Percentiles rank a stretch among this genome's conserved stretches.
These are phyloP conservation scores for Nyctibius grandis DNA, from an alignment of 2,797 vertebrate genomes.

Conservation along the genomic window DNA sequence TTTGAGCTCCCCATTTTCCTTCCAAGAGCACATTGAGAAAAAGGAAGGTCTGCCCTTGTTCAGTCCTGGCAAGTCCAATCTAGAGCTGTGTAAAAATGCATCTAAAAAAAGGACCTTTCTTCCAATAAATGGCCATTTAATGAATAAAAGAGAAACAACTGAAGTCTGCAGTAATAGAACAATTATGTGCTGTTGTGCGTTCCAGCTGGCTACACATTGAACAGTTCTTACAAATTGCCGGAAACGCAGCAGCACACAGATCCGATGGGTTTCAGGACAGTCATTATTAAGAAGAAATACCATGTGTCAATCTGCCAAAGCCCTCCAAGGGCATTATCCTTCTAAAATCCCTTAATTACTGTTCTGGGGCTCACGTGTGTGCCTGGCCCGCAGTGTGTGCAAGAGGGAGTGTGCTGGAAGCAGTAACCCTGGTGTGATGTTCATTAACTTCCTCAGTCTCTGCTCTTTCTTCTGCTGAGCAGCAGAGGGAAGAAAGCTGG, in stretches of 20 bases:
- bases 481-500: neutral
- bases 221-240: conserved; percentile 32
- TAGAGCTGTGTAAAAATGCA: conserved; percentile 55
- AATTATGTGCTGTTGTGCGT: conserved; percentile 45
- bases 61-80: conserved; percentile 38
- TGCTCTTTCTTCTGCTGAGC: neutral
- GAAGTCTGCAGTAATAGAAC: conserved; percentile 50
- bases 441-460: neutral
- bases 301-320: conserved; percentile 51
- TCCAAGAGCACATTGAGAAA: conserved; percentile 31
- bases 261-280: conserved; percentile 8
- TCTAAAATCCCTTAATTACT: conserved; percentile 48
- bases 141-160: conserved; percentile 63
- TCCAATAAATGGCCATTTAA: conserved; percentile 59
- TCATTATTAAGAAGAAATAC: conserved; percentile 48
- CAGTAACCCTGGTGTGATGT: neutral
- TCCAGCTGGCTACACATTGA: conserved; percentile 50
- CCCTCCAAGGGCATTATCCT: neutral
- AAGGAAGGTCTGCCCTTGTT: conserved; percentile 41
- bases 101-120: conserved; percentile 60
- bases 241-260: neutral
- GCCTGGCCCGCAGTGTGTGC: neutral
- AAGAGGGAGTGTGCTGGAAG: neutral
- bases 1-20: conserved; percentile 37
- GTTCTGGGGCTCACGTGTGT: neutral